Conservation (phyloP, 2,113 vertebrate species). For the Panthera tigris region DNA sequence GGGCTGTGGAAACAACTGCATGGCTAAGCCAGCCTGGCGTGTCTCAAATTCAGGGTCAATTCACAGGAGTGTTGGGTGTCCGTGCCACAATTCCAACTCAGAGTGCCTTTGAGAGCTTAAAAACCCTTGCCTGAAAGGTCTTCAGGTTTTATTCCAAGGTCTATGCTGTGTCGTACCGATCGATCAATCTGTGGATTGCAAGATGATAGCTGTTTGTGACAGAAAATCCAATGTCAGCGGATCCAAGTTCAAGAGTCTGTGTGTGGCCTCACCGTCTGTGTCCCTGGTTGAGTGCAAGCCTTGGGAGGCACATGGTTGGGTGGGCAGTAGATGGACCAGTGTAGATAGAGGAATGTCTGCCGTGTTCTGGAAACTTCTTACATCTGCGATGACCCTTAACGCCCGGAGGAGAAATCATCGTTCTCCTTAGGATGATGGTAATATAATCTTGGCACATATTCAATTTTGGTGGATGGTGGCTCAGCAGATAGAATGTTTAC, state of each 20-base stretch:
- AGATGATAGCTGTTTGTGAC: not conserved
- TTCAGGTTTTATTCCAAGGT: not conserved
- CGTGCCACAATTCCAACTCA: accelerated
- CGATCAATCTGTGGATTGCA: no score
- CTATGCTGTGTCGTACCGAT: no score
- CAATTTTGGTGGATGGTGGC: not conserved
- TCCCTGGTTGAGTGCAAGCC: not conserved
- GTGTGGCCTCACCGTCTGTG: not conserved
- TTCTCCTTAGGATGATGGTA: not conserved
- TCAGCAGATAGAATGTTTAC: accelerated
- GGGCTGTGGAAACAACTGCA: accelerated
- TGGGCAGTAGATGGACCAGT: not conserved
- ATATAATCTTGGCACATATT: not conserved
- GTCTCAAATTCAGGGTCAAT: not conserved
- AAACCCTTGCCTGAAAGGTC: not conserved
- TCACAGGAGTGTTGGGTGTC: not conserved
- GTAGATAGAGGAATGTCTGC: accelerated
- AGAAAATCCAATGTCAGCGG: accelerated
- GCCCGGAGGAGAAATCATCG: not conserved
- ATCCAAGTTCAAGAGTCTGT: not conserved
- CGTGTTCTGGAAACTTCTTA: not conserved
- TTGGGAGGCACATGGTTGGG: not conserved
- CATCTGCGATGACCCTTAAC: not conserved
- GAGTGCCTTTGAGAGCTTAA: not conserved
- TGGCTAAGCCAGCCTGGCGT: not conserved